Evolutionary conservation across 1,140 invertebrate species (phyloP).

Genomic region (Pseudomyrmex flavicornis): DNA sequence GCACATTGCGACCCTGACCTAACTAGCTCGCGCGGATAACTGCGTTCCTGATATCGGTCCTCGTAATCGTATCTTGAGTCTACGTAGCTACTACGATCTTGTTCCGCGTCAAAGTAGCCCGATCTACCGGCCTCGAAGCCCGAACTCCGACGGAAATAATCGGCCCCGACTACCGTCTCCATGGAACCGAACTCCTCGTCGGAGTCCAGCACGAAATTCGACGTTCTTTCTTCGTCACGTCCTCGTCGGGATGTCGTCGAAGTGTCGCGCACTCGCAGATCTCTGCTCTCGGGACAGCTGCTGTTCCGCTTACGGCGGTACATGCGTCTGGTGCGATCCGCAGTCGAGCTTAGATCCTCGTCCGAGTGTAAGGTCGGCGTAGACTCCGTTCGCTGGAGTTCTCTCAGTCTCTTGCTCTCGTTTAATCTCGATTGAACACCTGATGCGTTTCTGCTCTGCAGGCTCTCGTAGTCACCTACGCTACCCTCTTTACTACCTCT

Average conservation of each 20-base stretch:
- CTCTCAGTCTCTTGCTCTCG: conserved; percentile 68
- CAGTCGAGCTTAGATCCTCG: conserved; percentile 73
- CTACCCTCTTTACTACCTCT: conserved; percentile 63
- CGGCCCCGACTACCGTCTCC: conserved; percentile 79
- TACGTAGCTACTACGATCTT: conserved; percentile 50
- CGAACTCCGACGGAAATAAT: conserved; percentile 61
- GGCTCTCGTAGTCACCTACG: conserved; percentile 72
- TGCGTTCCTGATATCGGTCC: conserved; percentile 43
- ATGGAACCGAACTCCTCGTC: conserved; percentile 82
- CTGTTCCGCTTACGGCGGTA: conserved; percentile 76
- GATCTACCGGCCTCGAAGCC: conserved; percentile 34
- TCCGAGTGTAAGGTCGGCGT: conserved; percentile 79
- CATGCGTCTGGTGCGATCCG: conserved; percentile 68
- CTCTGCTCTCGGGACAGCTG: conserved; percentile 80
- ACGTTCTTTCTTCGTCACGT: conserved; percentile 48
- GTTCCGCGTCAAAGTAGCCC: conserved; percentile 59
- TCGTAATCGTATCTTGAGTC: conserved; percentile 66
- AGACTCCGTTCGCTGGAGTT: conserved; percentile 78
- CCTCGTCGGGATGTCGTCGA: not conserved
- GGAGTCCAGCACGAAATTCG: conserved; percentile 76
- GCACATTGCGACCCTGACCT: conserved; percentile 65
- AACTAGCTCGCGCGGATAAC: conserved; percentile 60
- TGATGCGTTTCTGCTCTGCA: conserved; percentile 50
- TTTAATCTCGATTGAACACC: conserved; percentile 69
- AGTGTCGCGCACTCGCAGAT: conserved; percentile 50